A percentile compares a stretch with the other conserved stretches of the same genome.
Conservation (phyloP, 23 tunicate species). For the Clavelina lepadiformis region DNA sequence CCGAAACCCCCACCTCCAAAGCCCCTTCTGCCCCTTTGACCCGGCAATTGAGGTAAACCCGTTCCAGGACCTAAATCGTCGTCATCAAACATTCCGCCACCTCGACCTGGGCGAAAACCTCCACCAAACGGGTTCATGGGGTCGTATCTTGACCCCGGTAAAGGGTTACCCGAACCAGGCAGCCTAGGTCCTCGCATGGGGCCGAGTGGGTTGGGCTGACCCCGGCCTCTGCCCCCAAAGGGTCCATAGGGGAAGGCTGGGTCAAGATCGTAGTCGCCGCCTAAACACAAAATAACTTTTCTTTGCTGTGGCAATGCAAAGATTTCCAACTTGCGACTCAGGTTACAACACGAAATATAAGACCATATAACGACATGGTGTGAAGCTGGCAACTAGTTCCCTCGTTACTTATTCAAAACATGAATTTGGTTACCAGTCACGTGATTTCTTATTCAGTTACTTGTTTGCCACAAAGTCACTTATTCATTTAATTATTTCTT, state of each 20-base stretch:
- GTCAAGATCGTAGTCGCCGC: conserved; percentile 83
- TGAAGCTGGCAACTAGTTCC: no score
- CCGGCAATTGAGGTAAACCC: no score
- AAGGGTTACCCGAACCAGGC: conserved; percentile 65
- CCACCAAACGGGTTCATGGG: conserved; percentile 69
- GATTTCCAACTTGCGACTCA: background rate
- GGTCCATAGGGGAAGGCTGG: conserved; percentile 94
- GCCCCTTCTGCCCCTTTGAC: background rate
- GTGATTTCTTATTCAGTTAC: no score
- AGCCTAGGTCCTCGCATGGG: conserved; percentile 1
- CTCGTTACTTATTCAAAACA: no score
- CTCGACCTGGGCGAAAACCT: conserved; percentile 54
- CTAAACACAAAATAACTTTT: conserved; percentile 2
- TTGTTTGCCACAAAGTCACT: no score
- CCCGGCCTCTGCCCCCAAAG: conserved; percentile 25
- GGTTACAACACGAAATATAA: no score
- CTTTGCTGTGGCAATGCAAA: background rate
- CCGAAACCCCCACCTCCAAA: conserved; percentile 1
- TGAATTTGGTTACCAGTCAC: no score
- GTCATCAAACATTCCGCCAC: conserved; percentile 93
- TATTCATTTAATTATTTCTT: no score
- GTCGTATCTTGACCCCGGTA: conserved; percentile 91
- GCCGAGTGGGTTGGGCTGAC: conserved; percentile 38
- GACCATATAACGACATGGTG: no score
- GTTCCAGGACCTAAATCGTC: conserved; percentile 20